These are phyloP conservation scores for Albula goreensis DNA, from an alignment of 2,113 vertebrate species.

Conservation along the genomic window DNA sequence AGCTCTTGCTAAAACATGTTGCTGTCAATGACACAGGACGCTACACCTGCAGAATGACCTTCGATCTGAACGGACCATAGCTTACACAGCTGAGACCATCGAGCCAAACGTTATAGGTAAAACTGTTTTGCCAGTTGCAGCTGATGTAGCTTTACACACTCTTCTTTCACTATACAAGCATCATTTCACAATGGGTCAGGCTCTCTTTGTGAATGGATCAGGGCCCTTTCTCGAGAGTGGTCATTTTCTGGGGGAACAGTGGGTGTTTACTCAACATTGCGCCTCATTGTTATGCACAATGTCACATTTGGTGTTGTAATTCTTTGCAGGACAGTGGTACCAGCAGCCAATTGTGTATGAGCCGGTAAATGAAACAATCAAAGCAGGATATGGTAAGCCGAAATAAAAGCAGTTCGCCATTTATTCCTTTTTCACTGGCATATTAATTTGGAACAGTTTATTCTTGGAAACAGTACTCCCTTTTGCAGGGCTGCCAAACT, in stretches of 20 bases:
- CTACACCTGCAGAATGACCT: constrained; percentile 76
- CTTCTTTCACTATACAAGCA: too few relatives aligned
- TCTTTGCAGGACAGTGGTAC: constrained; percentile 43
- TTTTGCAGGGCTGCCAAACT: too few relatives aligned
- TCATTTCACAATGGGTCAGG: too few relatives aligned
- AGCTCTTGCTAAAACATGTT: constrained; percentile 52
- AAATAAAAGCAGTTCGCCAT: too few relatives aligned
- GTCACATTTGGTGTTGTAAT: background rate
- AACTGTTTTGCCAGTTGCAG: background rate
- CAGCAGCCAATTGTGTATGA: constrained; percentile 65
- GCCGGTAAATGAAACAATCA: constrained; percentile 70
- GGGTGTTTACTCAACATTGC: too few relatives aligned
- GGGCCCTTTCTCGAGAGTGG: too few relatives aligned
- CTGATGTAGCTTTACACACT: background rate
- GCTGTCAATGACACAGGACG: constrained; percentile 53
- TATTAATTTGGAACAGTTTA: too few relatives aligned
- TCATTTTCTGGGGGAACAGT: too few relatives aligned
- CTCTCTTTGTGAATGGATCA: too few relatives aligned
- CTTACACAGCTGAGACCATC: constrained; percentile 71
- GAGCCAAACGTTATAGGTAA: constrained; percentile 67
- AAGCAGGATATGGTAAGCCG: constrained; percentile 74
- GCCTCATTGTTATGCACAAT: too few relatives aligned
- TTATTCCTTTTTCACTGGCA: too few relatives aligned
- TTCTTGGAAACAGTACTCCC: too few relatives aligned
- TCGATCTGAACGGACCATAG: constrained; percentile 60